phyloP scores from a whole-genome alignment of 2,888 invertebrate species.

The Branchellion lobata region DNA sequence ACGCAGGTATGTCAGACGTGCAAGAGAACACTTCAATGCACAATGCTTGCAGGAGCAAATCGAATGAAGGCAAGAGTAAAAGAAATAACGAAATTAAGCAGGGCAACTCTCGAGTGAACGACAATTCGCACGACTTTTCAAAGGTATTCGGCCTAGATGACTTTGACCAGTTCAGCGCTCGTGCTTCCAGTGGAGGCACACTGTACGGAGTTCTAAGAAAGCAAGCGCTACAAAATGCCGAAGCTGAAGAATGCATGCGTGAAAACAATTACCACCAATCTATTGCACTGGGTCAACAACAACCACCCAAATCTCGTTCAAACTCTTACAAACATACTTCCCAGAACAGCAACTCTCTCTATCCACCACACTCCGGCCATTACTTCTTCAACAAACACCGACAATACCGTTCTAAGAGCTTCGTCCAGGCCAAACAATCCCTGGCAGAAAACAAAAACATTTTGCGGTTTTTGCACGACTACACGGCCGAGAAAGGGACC shows the following conservation, averaged over 20 bases:
- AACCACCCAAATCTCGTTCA: neutral
- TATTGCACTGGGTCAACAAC: no score
- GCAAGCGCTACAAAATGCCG: constrained; percentile 39
- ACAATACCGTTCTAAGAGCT: constrained; percentile 48
- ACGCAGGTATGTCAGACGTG: no score
- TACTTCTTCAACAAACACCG: constrained; percentile 34
- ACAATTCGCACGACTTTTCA: constrained; percentile 18
- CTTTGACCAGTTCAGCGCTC: constrained; percentile 48
- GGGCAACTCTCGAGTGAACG: no score
- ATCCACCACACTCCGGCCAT: constrained; percentile 20
- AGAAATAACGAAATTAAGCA: no score
- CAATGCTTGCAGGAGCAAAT: no score
- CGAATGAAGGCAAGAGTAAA: no score
- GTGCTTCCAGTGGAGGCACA: constrained; percentile 51
- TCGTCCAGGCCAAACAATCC: constrained; percentile 45
- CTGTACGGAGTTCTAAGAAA: constrained; percentile 50
- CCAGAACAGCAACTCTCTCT: constrained; percentile 21
- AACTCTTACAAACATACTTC: neutral
- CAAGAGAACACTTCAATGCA: no score
- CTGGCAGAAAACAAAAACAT: constrained; percentile 48
- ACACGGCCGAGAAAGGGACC: constrained; percentile 41
- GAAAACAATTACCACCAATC: neutral
- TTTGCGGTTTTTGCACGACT: constrained; percentile 48
- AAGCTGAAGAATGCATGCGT: neutral
- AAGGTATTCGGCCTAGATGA: constrained; percentile 35